Percentiles rank a stretch among this genome's conserved stretches.
Conservation (phyloP, 2,888 invertebrate species). For the Ectropis crepuscularia region DNA sequence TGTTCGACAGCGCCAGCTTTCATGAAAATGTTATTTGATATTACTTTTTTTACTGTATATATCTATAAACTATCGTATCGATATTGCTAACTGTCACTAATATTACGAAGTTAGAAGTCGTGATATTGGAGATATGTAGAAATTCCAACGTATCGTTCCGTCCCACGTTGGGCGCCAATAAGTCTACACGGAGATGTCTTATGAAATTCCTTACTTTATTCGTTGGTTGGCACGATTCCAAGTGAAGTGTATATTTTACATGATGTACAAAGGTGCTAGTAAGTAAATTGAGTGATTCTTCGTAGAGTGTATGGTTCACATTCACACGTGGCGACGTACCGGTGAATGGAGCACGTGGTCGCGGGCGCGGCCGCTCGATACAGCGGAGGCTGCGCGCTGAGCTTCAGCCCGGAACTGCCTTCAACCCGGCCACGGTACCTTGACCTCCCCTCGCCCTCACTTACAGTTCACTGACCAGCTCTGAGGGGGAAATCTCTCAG, state of each 20-base stretch:
- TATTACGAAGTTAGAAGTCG: conserved; percentile 11
- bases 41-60: conserved; percentile 6
- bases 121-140: conserved; percentile 5
- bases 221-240: conserved; percentile 32
- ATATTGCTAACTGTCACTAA: conserved; percentile 23
- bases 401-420: conserved; percentile 59
- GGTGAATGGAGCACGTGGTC: conserved; percentile 73
- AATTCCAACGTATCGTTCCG: conserved; percentile 2
- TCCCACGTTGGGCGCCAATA: conserved; percentile 46
- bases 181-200: conserved; percentile 30
- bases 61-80: conserved; percentile 4
- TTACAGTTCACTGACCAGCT: conserved; percentile 49
- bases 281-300: conserved; percentile 43
- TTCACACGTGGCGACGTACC: conserved; percentile 57
- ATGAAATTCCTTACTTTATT: conserved; percentile 18
- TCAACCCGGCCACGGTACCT: conserved; percentile 52
- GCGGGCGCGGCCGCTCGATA: conserved; percentile 76
- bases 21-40: conserved; percentile 3
- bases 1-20: conserved; percentile 9
- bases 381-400: conserved; percentile 74
- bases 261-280: conserved; percentile 17
- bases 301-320: conserved; percentile 48
- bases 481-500: conserved; percentile 43
- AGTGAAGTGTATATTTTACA: conserved; percentile 32
- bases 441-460: conserved; percentile 55